Conservation (phyloP, 2,888 invertebrate species). For the Brachylomia viminalis region DNA sequence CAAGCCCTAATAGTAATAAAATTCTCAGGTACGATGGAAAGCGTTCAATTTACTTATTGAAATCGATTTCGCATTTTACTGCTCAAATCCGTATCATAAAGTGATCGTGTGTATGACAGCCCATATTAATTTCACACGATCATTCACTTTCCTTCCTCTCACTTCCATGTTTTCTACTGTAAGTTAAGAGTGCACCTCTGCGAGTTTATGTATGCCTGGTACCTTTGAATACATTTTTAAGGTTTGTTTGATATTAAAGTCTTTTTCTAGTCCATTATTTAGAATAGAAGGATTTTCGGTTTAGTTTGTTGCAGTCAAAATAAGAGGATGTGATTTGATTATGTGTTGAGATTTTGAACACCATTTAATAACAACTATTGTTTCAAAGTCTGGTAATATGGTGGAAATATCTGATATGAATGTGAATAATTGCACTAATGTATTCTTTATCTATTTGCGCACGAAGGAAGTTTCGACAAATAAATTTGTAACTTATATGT, state of each 20-base stretch:
- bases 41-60: slow-evolving; percentile 18
- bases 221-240: neutral
- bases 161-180: slow-evolving; percentile 47
- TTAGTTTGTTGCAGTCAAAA: neutral
- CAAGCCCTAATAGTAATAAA: neutral
- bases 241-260: neutral
- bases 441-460: slow-evolving; percentile 20
- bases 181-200: slow-evolving; percentile 31
- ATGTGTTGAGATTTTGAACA: slow-evolving; percentile 8
- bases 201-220: slow-evolving; percentile 20
- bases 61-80: slow-evolving; percentile 47
- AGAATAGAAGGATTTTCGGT: neutral
- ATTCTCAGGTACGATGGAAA: slow-evolving; percentile 9
- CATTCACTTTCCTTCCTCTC: slow-evolving; percentile 57
- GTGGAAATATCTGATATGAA: slow-evolving; percentile 16
- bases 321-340: neutral
- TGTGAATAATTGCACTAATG: slow-evolving; percentile 11
- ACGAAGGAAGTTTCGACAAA: slow-evolving; percentile 58
- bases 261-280: slow-evolving; percentile 1
- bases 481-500: slow-evolving; percentile 46
- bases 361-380: neutral
- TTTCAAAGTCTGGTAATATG: neutral
- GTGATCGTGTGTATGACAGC: slow-evolving; percentile 28
- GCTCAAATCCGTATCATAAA: slow-evolving; percentile 35
- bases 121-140: slow-evolving; percentile 55